phyloP scores from a whole-genome alignment of 2,888 invertebrate species.

The Cantharis rustica region DNA sequence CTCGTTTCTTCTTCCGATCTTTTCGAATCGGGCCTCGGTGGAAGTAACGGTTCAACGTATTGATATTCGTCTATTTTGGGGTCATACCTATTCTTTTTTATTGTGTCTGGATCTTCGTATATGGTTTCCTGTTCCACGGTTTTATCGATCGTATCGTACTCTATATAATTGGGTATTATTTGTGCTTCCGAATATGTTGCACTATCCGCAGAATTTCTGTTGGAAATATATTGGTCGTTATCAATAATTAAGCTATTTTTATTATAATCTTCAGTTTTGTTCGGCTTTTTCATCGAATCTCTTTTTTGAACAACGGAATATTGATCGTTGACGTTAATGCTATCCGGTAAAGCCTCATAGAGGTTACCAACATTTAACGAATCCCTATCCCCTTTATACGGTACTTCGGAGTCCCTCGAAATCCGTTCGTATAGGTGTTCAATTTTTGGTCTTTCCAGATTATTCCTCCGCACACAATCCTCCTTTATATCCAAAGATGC shows the following conservation, averaged over 20 bases:
- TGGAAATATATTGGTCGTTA: constrained; percentile 27
- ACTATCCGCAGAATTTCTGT: not conserved
- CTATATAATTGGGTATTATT: not conserved
- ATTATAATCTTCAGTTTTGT: constrained; percentile 20
- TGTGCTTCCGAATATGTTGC: not conserved
- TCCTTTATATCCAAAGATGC: not conserved
- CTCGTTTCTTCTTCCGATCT: constrained; percentile 23
- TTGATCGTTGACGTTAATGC: not conserved
- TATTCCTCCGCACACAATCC: constrained; percentile 28
- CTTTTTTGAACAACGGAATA: constrained; percentile 7
- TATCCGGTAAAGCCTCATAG: constrained; percentile 20
- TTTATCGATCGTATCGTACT: constrained; percentile 13
- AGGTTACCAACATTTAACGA: not conserved
- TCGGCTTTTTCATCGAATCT: constrained; percentile 5
- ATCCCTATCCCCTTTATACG: not conserved
- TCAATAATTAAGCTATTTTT: constrained; percentile 26
- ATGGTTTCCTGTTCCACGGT: constrained; percentile 11
- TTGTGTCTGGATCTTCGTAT: constrained; percentile 23
- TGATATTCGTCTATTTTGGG: not conserved
- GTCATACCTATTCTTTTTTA: constrained; percentile 3
- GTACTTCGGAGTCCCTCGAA: constrained; percentile 18
- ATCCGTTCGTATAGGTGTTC: constrained; percentile 31
- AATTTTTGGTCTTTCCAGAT: constrained; percentile 27
- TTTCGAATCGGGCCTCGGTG: constrained; percentile 27
- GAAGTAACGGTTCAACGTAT: constrained; percentile 24